A percentile compares a stretch with the other conserved stretches of the same genome.
Conservation (phyloP, 2,113 vertebrate species). For the Ursus arctos region DNA sequence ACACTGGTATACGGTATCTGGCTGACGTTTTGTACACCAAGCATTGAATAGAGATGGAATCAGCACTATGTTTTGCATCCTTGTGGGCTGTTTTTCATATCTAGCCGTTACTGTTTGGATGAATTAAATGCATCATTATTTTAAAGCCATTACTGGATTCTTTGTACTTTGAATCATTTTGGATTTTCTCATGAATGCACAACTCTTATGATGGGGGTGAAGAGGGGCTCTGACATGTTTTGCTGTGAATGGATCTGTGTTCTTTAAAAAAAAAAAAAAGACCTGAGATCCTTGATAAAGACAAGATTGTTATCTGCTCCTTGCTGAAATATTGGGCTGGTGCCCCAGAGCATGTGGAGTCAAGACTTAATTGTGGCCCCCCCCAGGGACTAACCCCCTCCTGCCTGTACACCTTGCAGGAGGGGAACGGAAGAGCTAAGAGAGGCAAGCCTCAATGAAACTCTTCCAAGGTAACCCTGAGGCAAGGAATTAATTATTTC, state of each 20-base stretch:
- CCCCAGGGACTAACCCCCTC: neutral
- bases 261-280: neutral
- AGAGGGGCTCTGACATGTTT: neutral
- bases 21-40: neutral
- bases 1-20: neutral
- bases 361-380: neutral
- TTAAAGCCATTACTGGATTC: neutral
- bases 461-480: neutral
- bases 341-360: neutral
- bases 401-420: accelerated
- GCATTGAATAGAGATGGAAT: neutral
- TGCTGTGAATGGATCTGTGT: neutral
- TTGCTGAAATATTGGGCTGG: neutral
- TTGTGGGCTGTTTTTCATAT: neutral
- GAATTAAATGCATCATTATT: neutral
- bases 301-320: neutral
- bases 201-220: neutral
- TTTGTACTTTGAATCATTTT: neutral
- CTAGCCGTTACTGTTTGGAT: neutral
- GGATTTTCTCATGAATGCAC: neutral
- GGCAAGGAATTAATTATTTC: neutral
- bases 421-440: neutral
- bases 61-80: neutral
- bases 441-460: neutral
- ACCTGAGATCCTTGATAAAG: neutral